Percentiles rank a stretch among this genome's conserved stretches.
Conservation (phyloP, 2,113 vertebrate genomes). For the Labeo rohita region DNA sequence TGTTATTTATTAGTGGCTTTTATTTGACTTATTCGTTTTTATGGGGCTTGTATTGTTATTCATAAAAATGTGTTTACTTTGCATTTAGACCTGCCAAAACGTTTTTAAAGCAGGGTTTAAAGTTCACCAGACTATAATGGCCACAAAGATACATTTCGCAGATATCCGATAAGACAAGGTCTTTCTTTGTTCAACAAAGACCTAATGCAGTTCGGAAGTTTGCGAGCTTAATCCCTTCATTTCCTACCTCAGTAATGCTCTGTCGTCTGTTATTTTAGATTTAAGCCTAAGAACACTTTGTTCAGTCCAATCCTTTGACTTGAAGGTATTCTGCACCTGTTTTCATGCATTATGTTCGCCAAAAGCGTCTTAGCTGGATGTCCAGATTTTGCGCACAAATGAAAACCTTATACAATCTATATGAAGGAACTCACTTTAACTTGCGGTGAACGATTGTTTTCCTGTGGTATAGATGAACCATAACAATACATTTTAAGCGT, state of each 20-base stretch:
- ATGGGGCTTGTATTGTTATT: background rate
- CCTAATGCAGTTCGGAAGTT: slow-evolving; percentile 61
- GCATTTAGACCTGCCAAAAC: background rate
- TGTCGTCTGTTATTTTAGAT: slow-evolving; percentile 64
- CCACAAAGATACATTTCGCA: slow-evolving; percentile 3
- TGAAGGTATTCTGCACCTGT: background rate
- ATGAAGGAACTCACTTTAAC: background rate
- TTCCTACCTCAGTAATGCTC: slow-evolving; percentile 61
- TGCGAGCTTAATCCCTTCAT: slow-evolving; percentile 70
- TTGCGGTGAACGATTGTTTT: background rate
- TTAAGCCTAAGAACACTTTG: slow-evolving; percentile 13
- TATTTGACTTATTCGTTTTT: background rate
- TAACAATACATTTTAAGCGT: background rate
- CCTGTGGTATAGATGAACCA: background rate
- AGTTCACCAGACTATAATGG: background rate
- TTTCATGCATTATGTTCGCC: background rate
- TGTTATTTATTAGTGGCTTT: background rate
- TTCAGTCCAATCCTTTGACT: background rate
- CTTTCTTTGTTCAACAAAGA: slow-evolving; percentile 63
- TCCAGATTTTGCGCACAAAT: background rate
- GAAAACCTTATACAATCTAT: background rate
- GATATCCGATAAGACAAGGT: background rate
- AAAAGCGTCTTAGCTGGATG: background rate
- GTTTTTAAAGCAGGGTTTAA: slow-evolving; percentile 3
- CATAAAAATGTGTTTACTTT: background rate